These are phyloP conservation scores for Orientallactaga bullata DNA, from an alignment of 2,113 vertebrate species.

Conservation along the genomic window DNA sequence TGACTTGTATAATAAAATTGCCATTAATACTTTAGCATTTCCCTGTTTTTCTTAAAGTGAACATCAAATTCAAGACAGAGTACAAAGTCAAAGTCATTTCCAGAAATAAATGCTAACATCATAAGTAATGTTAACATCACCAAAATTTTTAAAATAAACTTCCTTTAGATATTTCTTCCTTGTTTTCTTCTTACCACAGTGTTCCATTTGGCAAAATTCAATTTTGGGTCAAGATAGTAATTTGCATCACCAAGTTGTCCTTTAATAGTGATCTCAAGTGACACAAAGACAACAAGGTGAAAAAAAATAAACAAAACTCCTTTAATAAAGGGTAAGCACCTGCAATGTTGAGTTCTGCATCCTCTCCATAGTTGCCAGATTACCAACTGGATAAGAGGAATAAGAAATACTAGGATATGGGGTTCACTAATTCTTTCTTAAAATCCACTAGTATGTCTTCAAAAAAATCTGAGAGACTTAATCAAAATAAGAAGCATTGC, in stretches of 20 bases:
- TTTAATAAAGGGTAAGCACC: constrained; percentile 9
- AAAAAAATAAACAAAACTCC: neutral
- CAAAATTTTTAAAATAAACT: neutral
- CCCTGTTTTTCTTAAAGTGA: constrained; percentile 56
- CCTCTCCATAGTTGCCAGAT: neutral
- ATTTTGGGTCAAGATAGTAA: neutral
- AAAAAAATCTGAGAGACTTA: neutral
- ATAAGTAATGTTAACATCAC: too few relatives aligned
- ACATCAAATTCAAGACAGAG: constrained; percentile 27
- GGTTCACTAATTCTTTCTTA: constrained; percentile 41
- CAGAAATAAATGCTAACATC: constrained; percentile 67
- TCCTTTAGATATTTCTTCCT: constrained; percentile 20
- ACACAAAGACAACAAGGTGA: neutral
- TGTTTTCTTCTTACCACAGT: constrained; percentile 24
- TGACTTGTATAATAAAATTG: constrained; percentile 49
- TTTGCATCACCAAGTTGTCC: neutral
- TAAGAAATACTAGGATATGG: neutral
- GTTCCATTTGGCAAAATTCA: constrained; percentile 7
- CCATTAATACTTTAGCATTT: constrained; percentile 4
- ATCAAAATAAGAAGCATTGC: constrained; percentile 27
- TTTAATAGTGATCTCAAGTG: constrained; percentile 29
- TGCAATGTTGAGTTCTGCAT: neutral
- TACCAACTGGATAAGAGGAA: neutral
- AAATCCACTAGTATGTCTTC: constrained; percentile 31
- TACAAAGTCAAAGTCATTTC: constrained; percentile 41